A percentile compares a stretch with the other conserved stretches of the same genome.
Conservation (phyloP, 2,888 invertebrate species). For the Halictus quadricinctus region DNA sequence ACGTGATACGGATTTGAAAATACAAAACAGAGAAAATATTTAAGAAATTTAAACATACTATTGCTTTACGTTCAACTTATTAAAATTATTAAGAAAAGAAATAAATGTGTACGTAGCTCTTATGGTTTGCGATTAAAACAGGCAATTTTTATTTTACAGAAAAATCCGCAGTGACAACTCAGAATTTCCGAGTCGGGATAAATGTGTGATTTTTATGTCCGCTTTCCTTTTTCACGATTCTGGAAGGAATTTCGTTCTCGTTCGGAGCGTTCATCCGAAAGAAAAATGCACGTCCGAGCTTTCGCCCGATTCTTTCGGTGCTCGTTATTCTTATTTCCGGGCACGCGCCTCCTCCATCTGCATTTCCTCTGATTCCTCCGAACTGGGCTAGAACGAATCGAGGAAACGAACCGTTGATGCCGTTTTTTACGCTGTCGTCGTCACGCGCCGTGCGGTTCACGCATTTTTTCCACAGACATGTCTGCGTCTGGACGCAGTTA, state of each 20-base stretch:
- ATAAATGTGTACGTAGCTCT: not conserved
- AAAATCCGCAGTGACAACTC: too few species aligned
- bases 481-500: not conserved
- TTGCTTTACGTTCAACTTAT: not conserved
- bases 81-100: not conserved
- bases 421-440: slow-evolving; percentile 66
- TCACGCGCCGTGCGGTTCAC: slow-evolving; percentile 63
- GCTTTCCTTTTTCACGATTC: not conserved
- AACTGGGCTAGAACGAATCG: slow-evolving; percentile 71
- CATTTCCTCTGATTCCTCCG: slow-evolving; percentile 58
- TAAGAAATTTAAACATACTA: too few species aligned
- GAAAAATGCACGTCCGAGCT: slow-evolving; percentile 25
- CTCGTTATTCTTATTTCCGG: slow-evolving; percentile 23
- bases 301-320: slow-evolving; percentile 21
- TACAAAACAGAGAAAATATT: not conserved
- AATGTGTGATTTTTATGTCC: not conserved
- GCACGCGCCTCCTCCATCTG: slow-evolving; percentile 11
- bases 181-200: too few species aligned
- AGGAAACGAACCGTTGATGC: slow-evolving; percentile 71
- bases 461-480: slow-evolving; percentile 50
- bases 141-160: too few species aligned
- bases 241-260: slow-evolving; percentile 5
- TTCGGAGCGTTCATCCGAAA: slow-evolving; percentile 14
- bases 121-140: not conserved
- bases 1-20: not conserved